A percentile compares a stretch with the other conserved stretches of the same genome.
Evolutionary conservation across 1,140 invertebrate species (phyloP).

Genomic region (Asbolus verrucosus): DNA sequence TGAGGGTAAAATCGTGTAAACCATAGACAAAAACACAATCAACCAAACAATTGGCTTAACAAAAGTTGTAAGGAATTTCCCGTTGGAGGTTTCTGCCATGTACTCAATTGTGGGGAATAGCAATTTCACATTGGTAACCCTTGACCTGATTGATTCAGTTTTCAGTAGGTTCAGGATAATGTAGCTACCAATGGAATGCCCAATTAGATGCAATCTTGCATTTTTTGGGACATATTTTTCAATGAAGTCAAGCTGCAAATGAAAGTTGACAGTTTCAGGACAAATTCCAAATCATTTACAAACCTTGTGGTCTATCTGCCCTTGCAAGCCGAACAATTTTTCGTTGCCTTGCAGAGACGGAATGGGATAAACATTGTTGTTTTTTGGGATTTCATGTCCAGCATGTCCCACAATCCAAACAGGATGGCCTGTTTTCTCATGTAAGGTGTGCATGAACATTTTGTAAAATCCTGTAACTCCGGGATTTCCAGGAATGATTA

Average conservation of each 20-base stretch:
- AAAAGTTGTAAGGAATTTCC: slow-evolving; percentile 71
- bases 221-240: slow-evolving; percentile 76
- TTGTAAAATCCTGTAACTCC: slow-evolving; percentile 77
- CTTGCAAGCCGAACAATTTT: slow-evolving; percentile 75
- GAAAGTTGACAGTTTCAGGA: slow-evolving; percentile 40
- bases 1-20: slow-evolving; percentile 72
- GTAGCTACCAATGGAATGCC: slow-evolving; percentile 88
- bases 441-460: slow-evolving; percentile 74
- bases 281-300: slow-evolving; percentile 38
- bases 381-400: slow-evolving; percentile 72
- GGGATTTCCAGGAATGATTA: slow-evolving; percentile 79
- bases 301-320: slow-evolving; percentile 85
- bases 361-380: slow-evolving; percentile 63
- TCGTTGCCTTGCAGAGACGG: slow-evolving; percentile 68
- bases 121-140: slow-evolving; percentile 73
- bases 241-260: slow-evolving; percentile 75
- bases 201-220: slow-evolving; percentile 79
- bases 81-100: slow-evolving; percentile 80
- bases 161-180: slow-evolving; percentile 82
- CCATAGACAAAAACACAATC: slow-evolving; percentile 70
- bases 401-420: slow-evolving; percentile 83
- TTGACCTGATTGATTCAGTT: slow-evolving; percentile 66
- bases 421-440: slow-evolving; percentile 70
- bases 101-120: slow-evolving; percentile 87
- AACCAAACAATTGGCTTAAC: slow-evolving; percentile 69